These are phyloP conservation scores for Bufo bufo DNA, from an alignment of 2,113 vertebrate species.

Conservation along the genomic window DNA sequence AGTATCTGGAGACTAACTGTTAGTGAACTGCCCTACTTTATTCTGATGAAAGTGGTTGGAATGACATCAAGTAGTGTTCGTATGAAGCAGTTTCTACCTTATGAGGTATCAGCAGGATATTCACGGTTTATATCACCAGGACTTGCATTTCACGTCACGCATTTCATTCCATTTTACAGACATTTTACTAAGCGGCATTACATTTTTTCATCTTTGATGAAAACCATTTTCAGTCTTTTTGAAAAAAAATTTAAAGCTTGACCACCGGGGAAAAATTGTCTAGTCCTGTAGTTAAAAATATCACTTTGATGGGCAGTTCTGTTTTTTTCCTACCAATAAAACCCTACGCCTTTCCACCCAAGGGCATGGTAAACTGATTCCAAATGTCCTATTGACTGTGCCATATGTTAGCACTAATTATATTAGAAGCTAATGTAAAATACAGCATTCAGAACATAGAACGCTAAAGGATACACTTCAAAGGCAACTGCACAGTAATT, in stretches of 20 bases:
- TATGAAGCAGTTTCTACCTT: background rate
- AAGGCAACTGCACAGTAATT: conserved; percentile 66
- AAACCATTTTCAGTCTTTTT: conserved; percentile 42
- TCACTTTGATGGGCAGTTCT: conserved; percentile 56
- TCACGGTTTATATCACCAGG: background rate
- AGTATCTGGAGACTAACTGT: background rate
- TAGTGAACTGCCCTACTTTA: background rate
- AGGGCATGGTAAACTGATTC: conserved; percentile 77
- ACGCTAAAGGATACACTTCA: conserved; percentile 71
- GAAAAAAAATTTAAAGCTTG: conserved; percentile 46
- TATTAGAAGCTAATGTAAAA: conserved; percentile 79
- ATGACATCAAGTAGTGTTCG: background rate
- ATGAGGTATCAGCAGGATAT: background rate
- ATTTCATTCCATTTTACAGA: background rate
- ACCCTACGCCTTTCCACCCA: conserved; percentile 75
- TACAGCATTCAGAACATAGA: conserved; percentile 73
- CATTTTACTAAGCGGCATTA: conserved; percentile 17
- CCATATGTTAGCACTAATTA: conserved; percentile 84
- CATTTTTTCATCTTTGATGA: conserved; percentile 2
- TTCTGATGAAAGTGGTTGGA: background rate
- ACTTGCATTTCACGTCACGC: background rate
- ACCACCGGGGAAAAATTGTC: conserved; percentile 46
- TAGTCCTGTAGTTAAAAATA: conserved; percentile 58
- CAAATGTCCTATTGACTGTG: conserved; percentile 77
- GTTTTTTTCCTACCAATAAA: conserved; percentile 66